Evolutionary conservation across 2,888 invertebrate genomes (phyloP), one percentile per base, ranked within the genome.

Genomic region (Zygogramma bicolorata): DNA sequence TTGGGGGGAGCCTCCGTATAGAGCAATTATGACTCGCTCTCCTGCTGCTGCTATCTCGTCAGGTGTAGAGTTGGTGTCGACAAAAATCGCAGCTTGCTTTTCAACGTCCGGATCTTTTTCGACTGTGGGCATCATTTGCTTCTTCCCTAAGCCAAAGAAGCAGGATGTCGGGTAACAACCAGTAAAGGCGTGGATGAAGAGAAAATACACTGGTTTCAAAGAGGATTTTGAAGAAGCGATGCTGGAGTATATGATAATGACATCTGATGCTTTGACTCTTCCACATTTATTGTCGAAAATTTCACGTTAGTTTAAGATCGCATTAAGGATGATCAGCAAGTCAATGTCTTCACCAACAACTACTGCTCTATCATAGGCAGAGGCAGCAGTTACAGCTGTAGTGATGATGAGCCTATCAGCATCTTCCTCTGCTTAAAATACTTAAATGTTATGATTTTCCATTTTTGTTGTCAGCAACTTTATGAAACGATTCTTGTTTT

Each of bases 61-160:
- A 68, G 57, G 68, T 68, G 68, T 49, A 68, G 68, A 68, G 60
- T 60, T 68, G 60, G 53, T 53, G 68, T 68, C 38, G 62, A 57
- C 25, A 69, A 61, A 62, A 61, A 68, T 68, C 53, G 68, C 59
- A 67, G 46, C 62, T 38, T 68, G 15, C 57, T 62, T 65, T 42
- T 63, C 69, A 59, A 63, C 49, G 42, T 68, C 61, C 53, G 53
- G 34, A 68, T 61, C 15, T 68, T 68, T 68, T 61, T 68, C 68
- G 49, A 68, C 53, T 27, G 38, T 68, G 49, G 68, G 60, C 61
- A 68, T 60, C 18, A 60, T 61, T 68, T 49, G 46, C 68, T 27
- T 68, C 61, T 68, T 68, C 49, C 49, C 68, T 68, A 49, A 31
- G 61, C 60, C 49, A 60, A 68, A 68, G 60, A 68, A 60, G 29